Conservation (phyloP, 53 echinoderm and acorn worm species). For the Crossaster papposus region DNA sequence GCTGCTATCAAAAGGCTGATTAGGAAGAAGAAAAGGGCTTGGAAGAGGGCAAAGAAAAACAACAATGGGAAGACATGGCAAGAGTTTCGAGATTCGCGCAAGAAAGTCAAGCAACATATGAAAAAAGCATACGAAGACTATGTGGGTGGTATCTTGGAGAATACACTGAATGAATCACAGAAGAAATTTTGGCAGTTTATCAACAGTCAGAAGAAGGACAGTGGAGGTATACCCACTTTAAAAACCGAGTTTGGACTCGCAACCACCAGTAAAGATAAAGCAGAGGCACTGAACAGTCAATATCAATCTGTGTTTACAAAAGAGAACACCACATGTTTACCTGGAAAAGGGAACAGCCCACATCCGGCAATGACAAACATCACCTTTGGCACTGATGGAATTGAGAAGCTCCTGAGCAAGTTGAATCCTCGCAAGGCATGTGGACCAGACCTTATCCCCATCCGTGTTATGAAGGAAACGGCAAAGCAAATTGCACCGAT, state of each 20-base stretch:
- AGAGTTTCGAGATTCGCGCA: conserved; percentile 36
- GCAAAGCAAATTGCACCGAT: neutral
- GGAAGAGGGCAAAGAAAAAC: conserved; percentile 31
- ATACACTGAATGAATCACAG: neutral
- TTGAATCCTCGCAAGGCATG: neutral
- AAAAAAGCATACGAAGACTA: conserved; percentile 46
- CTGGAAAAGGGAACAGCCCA: neutral
- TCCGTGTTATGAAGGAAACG: neutral
- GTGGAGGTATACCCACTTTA: neutral
- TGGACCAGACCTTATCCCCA: neutral
- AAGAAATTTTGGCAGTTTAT: conserved; percentile 32
- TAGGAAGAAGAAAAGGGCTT: conserved; percentile 13
- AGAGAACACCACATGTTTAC: conserved; percentile 19
- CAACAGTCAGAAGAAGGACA: conserved; percentile 29
- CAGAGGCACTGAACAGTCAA: conserved; percentile 10
- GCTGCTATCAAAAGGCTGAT: conserved; percentile 5
- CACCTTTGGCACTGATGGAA: neutral
- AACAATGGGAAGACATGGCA: conserved; percentile 17
- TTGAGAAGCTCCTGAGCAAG: neutral
- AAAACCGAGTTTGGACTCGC: neutral
- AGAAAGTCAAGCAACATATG: conserved; percentile 29
- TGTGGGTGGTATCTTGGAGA: conserved; percentile 2
- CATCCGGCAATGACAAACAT: neutral
- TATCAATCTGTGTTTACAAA: conserved; percentile 20
- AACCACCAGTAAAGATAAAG: conserved; percentile 3